Evolutionary conservation across 2,113 vertebrate species (phyloP).

Genomic region (Bettongia penicillata): DNA sequence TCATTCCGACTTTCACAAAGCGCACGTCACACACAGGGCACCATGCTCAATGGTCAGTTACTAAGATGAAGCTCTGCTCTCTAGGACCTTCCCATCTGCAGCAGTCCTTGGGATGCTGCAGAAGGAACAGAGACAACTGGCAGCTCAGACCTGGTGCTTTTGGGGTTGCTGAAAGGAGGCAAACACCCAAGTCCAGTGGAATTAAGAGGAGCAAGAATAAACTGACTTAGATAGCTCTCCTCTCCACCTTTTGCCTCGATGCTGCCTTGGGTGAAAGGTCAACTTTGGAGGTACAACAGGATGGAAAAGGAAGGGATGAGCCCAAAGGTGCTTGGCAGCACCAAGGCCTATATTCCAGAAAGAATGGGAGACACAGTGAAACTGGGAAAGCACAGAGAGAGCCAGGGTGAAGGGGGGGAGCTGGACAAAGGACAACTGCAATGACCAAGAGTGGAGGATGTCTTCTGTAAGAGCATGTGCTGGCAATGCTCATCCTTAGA

Average conservation of each 20-base stretch:
- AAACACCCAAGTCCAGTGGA: not conserved
- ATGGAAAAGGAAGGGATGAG: not conserved
- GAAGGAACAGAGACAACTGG: not conserved
- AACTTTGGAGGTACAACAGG: not conserved
- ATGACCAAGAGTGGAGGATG: not conserved
- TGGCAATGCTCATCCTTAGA: not conserved
- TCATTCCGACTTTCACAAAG: not conserved
- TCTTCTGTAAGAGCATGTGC: not conserved
- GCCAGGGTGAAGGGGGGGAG: accelerated
- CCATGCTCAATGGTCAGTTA: not conserved
- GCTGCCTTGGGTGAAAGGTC: not conserved
- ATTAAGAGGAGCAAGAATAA: not conserved
- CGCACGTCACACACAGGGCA: too few relatives aligned
- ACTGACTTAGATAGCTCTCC: not conserved
- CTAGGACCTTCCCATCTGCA: not conserved
- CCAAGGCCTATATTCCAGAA: not conserved
- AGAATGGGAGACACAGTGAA: not conserved
- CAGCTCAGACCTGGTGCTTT: too few relatives aligned
- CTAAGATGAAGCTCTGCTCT: not conserved
- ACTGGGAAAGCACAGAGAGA: not conserved
- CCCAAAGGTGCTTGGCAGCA: not conserved
- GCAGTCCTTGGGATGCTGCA: not conserved
- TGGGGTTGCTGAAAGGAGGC: not conserved
- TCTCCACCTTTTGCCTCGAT: too few relatives aligned
- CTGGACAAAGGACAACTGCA: not conserved